Conservation (phyloP, 2,888 invertebrate species). For the Hoplodrina blanda region DNA sequence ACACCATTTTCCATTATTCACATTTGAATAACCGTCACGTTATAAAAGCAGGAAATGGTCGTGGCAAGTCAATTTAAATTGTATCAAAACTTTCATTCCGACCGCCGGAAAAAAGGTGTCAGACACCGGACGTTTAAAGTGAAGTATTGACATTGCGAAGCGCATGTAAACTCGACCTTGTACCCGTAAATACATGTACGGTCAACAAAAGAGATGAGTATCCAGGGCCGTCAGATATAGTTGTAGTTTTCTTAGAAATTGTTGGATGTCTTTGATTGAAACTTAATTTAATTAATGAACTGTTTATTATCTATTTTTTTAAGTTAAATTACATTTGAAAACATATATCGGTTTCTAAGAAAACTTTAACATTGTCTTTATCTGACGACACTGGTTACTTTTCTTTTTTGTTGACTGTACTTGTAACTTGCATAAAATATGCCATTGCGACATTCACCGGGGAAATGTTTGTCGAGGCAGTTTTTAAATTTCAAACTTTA, state of each 20-base stretch:
- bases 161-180: conserved; percentile 38
- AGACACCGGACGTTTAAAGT: conserved; percentile 31
- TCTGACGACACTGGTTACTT: too few relatives aligned
- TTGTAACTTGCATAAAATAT: not conserved
- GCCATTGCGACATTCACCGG: not conserved
- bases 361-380: too few relatives aligned
- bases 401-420: too few relatives aligned
- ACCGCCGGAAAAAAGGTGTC: conserved; percentile 32
- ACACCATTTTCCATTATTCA: not conserved
- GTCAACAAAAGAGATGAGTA: too few relatives aligned
- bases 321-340: too few relatives aligned
- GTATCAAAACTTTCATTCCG: conserved; percentile 21
- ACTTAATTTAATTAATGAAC: too few relatives aligned
- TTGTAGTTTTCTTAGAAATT: too few relatives aligned
- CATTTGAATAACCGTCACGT: conserved; percentile 8
- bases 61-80: conserved; percentile 38
- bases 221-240: too few relatives aligned
- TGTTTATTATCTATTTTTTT: too few relatives aligned
- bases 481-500: too few relatives aligned
- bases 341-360: too few relatives aligned
- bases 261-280: too few relatives aligned
- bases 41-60: conserved; percentile 11
- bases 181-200: not conserved
- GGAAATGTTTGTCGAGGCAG: not conserved
- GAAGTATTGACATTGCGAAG: conserved; percentile 46